A percentile compares a stretch with the other conserved stretches of the same genome.
Conservation (phyloP, 1,140 invertebrate species). For the Drosophila saltans region DNA sequence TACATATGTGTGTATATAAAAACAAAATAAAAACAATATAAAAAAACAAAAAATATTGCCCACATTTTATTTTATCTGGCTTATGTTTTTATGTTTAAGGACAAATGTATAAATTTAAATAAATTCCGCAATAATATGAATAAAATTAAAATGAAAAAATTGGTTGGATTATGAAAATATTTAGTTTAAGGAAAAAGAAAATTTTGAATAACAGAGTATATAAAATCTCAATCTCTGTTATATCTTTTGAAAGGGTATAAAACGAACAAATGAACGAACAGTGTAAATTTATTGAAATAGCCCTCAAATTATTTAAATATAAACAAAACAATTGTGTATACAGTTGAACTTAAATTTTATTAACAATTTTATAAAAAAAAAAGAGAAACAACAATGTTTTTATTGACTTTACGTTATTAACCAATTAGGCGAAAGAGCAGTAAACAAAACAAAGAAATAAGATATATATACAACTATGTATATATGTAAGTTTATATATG, state of each 20-base stretch:
- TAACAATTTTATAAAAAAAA: constrained; percentile 36
- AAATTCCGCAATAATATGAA: neutral
- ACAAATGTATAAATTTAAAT: constrained; percentile 58
- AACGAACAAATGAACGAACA: no score
- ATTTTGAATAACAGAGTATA: neutral
- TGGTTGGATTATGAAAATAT: neutral
- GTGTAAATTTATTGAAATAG: neutral
- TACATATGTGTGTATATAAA: no score
- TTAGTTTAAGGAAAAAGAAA: constrained; percentile 14
- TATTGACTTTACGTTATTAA: constrained; percentile 53
- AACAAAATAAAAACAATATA: no score
- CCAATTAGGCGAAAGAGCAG: constrained; percentile 31
- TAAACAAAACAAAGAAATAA: constrained; percentile 32
- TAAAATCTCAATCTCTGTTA: no score
- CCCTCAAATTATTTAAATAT: neutral
- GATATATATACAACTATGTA: constrained; percentile 19
- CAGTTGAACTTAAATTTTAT: constrained; percentile 29
- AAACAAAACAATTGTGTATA: neutral
- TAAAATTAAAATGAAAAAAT: no score
- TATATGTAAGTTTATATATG: constrained; percentile 22
- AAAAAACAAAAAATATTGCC: neutral
- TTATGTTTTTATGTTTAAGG: constrained; percentile 25
- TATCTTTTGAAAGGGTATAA: no score
- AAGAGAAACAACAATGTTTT: constrained; percentile 12
- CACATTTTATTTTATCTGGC: neutral